Base-by-base conservation (phyloP, 2,888 invertebrate species). In the Hirudinaria manillensis region DNA sequence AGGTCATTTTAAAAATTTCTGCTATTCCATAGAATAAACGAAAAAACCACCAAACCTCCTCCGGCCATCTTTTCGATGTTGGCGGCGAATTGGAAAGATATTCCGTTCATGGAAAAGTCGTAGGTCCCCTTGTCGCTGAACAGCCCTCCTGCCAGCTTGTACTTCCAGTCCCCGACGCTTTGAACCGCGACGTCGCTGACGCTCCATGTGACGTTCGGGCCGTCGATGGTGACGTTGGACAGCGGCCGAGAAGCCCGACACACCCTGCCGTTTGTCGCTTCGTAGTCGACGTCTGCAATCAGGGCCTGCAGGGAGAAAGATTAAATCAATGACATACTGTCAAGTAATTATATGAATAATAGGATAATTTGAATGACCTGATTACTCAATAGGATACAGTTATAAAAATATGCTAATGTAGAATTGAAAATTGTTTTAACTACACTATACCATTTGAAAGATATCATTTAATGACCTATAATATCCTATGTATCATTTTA, bases 51-150 rank as follows among this genome's bases (percentile, higher is more conserved):
- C 27, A 7, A 55, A 72, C 72, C 72, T 72, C 65, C 61, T 36
- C 65, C 65, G 13, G 61, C 19, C n/a, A 36, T 38, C 29, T 73
- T 73, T 3, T 61, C 73, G 29, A 73, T 73, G 29, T 65, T 45
- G 36, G 73, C 73, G 21, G 55, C 34, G 16, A 73, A 29, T 32
- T 73, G 56, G 65, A 73, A 73, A 38, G 56, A 53, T 36, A 73
- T 73, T 53, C 73, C 73, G n/a, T 32, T 45, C 73, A 73, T 73
- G n/a, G 73, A 61, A 32, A 73, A 65, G 32, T 73, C 73, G 36
- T 73, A 73, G 21, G 73, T 73, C 3, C 73, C 73, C 36, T 45
- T 32, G 61, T 73, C 73, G 61, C 65, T 73, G 38, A 73, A 55
- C 21, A 73, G 73, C 19, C 73, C 73, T 24, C 65, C 65, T 19